Conservation (phyloP, 2,797 vertebrate species). For the Kryptolebias ocellatus region DNA sequence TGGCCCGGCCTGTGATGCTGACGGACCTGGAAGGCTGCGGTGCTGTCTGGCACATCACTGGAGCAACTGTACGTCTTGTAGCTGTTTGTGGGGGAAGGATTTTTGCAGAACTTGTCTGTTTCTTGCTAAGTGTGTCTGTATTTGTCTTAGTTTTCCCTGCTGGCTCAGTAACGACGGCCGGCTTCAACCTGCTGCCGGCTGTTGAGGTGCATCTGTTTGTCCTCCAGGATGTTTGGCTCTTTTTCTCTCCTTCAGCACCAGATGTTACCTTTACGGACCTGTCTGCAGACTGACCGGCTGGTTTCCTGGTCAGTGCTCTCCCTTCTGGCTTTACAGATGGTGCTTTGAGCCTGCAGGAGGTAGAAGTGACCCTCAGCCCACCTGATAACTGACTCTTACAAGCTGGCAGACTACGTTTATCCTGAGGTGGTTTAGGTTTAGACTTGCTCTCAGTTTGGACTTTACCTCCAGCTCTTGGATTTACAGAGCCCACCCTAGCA, state of each 20-base stretch:
- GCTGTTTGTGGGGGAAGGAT: not conserved
- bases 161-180: not conserved
- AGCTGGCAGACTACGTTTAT: constrained; percentile 13
- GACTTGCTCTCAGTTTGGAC: constrained; percentile 12
- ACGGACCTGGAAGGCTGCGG: constrained; percentile 39
- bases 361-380: constrained; percentile 9
- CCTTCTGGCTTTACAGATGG: constrained; percentile 5
- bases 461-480: constrained; percentile 8
- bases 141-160: constrained; percentile 11
- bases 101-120: not conserved
- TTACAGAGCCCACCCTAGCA: not conserved
- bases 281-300: not conserved
- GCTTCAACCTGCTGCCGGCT: not conserved
- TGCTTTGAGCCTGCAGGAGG: constrained; percentile 11
- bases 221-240: rapidly evolving
- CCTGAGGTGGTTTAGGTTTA: constrained; percentile 5
- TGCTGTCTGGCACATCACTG: constrained; percentile 34
- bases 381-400: constrained; percentile 7
- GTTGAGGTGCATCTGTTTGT: constrained; percentile 6
- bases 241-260: not conserved
- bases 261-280: constrained; percentile 10
- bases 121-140: constrained; percentile 9
- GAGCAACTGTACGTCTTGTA: not conserved
- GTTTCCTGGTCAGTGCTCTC: not conserved
- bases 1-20: constrained; percentile 9